phyloP scores from a whole-genome alignment of 2,797 vertebrate species.

The Oreochromis grahami region DNA sequence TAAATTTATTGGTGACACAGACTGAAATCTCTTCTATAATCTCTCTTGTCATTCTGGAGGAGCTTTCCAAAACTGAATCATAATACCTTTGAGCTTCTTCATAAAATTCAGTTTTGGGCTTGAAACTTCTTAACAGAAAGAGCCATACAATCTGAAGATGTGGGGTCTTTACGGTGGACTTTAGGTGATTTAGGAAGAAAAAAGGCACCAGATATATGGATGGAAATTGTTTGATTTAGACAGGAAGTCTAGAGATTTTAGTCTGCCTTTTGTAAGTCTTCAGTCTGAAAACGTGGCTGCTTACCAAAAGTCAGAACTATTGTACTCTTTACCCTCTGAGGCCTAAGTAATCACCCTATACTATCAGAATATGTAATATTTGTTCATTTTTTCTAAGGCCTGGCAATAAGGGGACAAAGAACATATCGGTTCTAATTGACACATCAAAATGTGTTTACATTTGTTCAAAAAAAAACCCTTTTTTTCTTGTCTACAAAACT shows the following conservation, averaged over 20 bases:
- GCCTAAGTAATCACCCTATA: background rate
- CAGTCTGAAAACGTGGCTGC: background rate
- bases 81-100: background rate
- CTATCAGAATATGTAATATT: background rate
- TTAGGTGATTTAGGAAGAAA: background rate
- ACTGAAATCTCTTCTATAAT: background rate
- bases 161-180: background rate
- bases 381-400: background rate
- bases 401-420: background rate
- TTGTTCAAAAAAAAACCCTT: fast-evolving
- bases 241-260: background rate
- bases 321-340: background rate
- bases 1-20: background rate
- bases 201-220: background rate
- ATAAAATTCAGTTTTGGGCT: background rate
- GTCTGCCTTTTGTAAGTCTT: background rate
- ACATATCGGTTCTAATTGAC: background rate
- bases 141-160: background rate
- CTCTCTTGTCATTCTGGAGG: background rate
- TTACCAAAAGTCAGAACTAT: background rate
- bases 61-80: background rate
- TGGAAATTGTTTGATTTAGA: background rate
- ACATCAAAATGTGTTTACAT: background rate
- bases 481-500: background rate
- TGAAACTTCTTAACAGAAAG: background rate